Base-by-base conservation (phyloP, 2,113 vertebrate species). In the Sisor rabdophorus region DNA sequence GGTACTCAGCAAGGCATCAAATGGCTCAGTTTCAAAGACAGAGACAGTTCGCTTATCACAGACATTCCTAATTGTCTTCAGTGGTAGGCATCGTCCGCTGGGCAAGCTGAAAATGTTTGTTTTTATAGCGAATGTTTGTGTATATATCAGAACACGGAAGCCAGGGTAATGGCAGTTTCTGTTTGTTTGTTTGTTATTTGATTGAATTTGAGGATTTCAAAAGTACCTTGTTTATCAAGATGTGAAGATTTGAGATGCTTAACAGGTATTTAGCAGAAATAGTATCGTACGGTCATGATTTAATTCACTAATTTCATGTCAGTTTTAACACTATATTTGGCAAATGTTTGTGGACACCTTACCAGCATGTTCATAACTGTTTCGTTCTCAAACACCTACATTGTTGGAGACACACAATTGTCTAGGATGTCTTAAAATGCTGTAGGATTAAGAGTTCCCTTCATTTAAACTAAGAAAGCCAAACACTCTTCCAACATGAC, bases 51-150 rank as follows among this genome's bases (percentile, higher is more conserved):
- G 28, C 73, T 81, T 84, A 85, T 85, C 84, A 65, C 65, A 63
- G 60, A 55, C 54, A 82, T 84, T 82, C 81, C 71, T 63, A 71
- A 30, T 47, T 15, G n/a, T 67, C n/a, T 19, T 47, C 70, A 53
- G 54, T 17, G 56, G 76, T 36, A 82, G 79, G 73, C 71, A 79
- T 28, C 58, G 52, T 82, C 69, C 68, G 74, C 60, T 65, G 59
- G 64, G 52, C 65, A 56, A 65, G 48, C 75, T 71, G 30, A 59
- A 69, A 75, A 67, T 83, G 83, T 86, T 86, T 86, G 78, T 86
- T 86, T 83, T 83, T 16, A 20, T 55, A 77, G 76, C 71, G 70
- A 82, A 83, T 80, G 76, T 84, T 84, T 83, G 56, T 76, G 64
- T 73, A 83, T 78, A 71, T 80, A 70, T 60, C 79, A 70, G 78